These are phyloP conservation scores for Pao palembangensis DNA, from an alignment of 2,113 vertebrate species.

Conservation along the genomic window DNA sequence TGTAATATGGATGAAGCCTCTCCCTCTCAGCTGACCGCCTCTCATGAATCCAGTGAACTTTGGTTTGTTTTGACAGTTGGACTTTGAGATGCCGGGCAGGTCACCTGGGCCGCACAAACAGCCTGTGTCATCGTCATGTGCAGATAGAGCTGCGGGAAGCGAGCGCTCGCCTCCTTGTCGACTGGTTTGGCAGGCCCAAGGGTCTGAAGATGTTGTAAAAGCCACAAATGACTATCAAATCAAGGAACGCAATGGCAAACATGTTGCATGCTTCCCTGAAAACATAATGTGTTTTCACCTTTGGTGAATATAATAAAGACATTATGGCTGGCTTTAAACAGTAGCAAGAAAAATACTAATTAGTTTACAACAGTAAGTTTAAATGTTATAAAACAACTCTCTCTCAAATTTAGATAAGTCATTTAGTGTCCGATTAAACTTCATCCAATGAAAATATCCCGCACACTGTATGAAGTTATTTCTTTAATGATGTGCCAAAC, in stretches of 20 bases:
- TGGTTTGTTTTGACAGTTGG: slow-evolving; percentile 65
- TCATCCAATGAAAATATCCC: no score
- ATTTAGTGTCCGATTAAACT: neutral
- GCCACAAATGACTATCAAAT: neutral
- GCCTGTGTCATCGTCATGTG: slow-evolving; percentile 1
- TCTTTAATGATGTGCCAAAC: no score
- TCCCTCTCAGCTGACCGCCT: slow-evolving; percentile 24
- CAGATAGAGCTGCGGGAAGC: slow-evolving; percentile 13
- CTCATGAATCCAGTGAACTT: slow-evolving; percentile 47
- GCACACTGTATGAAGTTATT: no score
- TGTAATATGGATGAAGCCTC: neutral
- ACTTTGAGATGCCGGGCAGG: slow-evolving; percentile 44
- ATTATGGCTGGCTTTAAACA: neutral
- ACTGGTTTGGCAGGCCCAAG: neutral
- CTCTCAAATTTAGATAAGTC: neutral
- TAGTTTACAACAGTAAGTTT: neutral
- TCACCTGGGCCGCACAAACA: slow-evolving; percentile 51
- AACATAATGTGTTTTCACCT: neutral
- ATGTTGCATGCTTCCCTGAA: neutral
- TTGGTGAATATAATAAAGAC: no score
- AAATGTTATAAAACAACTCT: neutral
- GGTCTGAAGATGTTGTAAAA: slow-evolving; percentile 4
- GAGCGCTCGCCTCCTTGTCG: neutral
- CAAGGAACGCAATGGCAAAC: neutral
- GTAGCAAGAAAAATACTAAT: neutral